phyloP scores from a whole-genome alignment of 2,113 vertebrate genomes.

The Nesospiza acunhae region DNA sequence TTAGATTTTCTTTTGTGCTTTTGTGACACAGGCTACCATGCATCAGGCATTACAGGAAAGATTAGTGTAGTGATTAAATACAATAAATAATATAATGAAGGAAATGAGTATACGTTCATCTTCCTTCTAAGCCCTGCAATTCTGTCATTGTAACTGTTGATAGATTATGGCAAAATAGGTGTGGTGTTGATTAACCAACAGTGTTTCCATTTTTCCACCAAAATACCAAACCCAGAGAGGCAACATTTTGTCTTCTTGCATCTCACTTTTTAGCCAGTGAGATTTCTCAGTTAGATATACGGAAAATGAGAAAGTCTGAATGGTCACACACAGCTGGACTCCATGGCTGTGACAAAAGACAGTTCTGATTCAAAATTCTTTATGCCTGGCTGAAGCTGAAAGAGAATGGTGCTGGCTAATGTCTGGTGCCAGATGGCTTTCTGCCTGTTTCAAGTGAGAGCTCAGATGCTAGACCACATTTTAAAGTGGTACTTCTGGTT shows the following conservation, averaged over 20 bases:
- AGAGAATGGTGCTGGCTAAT: not conserved
- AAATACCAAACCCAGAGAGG: not conserved
- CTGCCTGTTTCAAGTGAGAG: not conserved
- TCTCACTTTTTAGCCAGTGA: not conserved
- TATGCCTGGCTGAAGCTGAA: slow-evolving; percentile 3
- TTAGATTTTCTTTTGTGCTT: not conserved
- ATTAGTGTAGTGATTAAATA: not conserved
- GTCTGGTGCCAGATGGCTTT: not conserved
- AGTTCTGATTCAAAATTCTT: not conserved
- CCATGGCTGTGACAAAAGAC: not conserved
- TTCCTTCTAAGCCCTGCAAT: not conserved
- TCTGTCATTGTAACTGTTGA: not conserved
- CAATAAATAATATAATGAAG: not conserved
- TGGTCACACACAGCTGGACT: not conserved
- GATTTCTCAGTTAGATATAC: not conserved
- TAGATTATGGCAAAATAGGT: not conserved
- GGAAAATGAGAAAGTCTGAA: not conserved
- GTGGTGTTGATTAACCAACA: not conserved
- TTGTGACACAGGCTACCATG: not conserved
- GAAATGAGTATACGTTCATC: fast-evolving
- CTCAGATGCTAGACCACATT: not conserved
- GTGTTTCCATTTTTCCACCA: not conserved
- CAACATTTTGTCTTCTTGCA: not conserved
- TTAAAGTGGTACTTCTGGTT: slow-evolving; percentile 20
- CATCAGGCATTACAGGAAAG: not conserved